Evolutionary conservation across 2,888 invertebrate genomes (phyloP).

Genomic region (Aleiodes leptofemur): DNA sequence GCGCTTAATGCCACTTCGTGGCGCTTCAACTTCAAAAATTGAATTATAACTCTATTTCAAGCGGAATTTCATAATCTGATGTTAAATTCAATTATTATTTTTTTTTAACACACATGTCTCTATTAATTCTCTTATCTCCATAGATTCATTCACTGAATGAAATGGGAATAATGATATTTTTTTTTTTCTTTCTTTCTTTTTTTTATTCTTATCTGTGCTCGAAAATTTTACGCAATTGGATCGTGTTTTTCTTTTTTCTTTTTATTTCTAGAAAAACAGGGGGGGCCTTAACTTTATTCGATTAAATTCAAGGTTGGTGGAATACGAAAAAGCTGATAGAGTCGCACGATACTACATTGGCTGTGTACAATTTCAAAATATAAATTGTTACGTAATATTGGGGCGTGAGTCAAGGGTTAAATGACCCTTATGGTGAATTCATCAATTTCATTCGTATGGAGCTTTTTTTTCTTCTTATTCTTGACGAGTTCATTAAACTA

Average conservation of each 20-base stretch:
- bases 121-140: no score
- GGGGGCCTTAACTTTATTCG: background rate
- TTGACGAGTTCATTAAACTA: slow-evolving; percentile 10
- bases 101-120: no score
- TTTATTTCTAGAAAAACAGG: background rate
- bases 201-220: no score
- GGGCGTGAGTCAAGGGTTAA: slow-evolving; percentile 7
- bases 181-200: no score
- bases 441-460: background rate
- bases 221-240: no score
- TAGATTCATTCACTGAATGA: no score
- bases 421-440: slow-evolving; percentile 3
- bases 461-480: background rate
- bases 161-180: no score
- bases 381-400: background rate
- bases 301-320: slow-evolving; percentile 5
- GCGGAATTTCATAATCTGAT: no score
- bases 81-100: no score
- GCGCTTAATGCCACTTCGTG: no score
- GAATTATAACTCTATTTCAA: no score
- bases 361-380: background rate
- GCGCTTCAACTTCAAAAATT: no score
- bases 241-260: slow-evolving; percentile 1
- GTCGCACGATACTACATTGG: slow-evolving; percentile 10
- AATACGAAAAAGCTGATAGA: background rate